Base-by-base conservation (phyloP, 2,113 vertebrate species). In the Azemiops feae region DNA sequence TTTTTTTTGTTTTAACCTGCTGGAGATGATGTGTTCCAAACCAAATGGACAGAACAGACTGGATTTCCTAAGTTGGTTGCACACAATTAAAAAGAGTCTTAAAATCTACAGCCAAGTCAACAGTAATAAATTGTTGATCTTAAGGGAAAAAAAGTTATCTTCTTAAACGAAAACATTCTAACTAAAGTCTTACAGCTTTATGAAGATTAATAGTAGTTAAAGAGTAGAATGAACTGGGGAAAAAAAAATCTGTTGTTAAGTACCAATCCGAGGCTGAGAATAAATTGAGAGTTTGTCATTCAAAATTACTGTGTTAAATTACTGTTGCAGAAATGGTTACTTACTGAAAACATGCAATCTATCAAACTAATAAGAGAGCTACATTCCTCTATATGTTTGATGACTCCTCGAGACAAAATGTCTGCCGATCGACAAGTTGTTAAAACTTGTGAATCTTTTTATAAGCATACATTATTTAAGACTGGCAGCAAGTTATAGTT, bases 11-110 rank as follows among this genome's bases (percentile, higher is more conserved):
- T 93, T 94, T 91, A 74, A 69, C 96, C 95, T 96, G 96, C 23
- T 93, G 95, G 97, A 97, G 97, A 97, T 94, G 97, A 97, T 94
- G 43, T 93, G 25, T 96, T 97, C 94, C 94, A 95, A 96, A 96
- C 96, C 57, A 69, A 93, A 96, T 54, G 94, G 87, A 97, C 97
- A 97, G 96, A 96, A 93, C 96, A 97, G 97, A 96, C 95, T 97
- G 97, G 97, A 97, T 97, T 98, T 98, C 97, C 97, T 97, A 97
- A 30, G 95, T 95, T 97, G 98, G 96, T 97, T 96, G 96, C 95
- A 96, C 90, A 94, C 85, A 91, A 95, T 97, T 94, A 96, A 96
- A 94, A 96, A 95, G 96, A 94, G 94, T 96, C 94, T 96, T 95
- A 95, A 94, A 97, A 94, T 87, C 89, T 95, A 93, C 93, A 95